Evolutionary conservation across 2,113 vertebrate species (phyloP).

Genomic region (Limnothrissa miodon): DNA sequence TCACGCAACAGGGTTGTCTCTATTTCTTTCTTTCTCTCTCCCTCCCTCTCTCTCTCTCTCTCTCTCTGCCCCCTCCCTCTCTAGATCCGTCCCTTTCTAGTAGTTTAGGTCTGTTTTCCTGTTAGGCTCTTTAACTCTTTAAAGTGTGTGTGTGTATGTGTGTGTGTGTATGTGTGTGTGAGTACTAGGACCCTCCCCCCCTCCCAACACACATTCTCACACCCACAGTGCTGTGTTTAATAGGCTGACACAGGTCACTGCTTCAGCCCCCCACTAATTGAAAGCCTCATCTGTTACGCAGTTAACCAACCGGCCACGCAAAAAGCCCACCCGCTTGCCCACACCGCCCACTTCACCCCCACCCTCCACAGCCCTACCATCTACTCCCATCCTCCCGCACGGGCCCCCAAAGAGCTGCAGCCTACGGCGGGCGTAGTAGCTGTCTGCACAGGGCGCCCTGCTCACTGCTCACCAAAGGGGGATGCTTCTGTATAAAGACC

Average conservation of each 20-base stretch:
- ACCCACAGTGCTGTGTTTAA: conserved; percentile 4
- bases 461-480: neutral
- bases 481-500: neutral
- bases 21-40: neutral
- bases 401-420: neutral
- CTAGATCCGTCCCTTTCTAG: neutral
- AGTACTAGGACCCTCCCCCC: neutral
- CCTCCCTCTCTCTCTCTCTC: neutral
- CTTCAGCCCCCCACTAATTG: neutral
- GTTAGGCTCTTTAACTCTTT: neutral
- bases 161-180: neutral
- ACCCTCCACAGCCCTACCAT: neutral
- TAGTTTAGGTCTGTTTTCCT: neutral
- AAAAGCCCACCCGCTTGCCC: no score
- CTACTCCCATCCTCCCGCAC: neutral
- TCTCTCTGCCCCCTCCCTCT: neutral
- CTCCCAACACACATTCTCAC: neutral
- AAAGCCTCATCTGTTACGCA: neutral
- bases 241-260: conserved; percentile 7
- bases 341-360: neutral
- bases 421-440: neutral
- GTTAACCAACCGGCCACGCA: neutral
- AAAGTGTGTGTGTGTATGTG: neutral
- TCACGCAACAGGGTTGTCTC: conserved; percentile 40
- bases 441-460: neutral